A percentile compares a stretch with the other conserved stretches of the same genome.
Conservation (phyloP, 2,888 invertebrate genomes). For the Chloromyia formosa region DNA sequence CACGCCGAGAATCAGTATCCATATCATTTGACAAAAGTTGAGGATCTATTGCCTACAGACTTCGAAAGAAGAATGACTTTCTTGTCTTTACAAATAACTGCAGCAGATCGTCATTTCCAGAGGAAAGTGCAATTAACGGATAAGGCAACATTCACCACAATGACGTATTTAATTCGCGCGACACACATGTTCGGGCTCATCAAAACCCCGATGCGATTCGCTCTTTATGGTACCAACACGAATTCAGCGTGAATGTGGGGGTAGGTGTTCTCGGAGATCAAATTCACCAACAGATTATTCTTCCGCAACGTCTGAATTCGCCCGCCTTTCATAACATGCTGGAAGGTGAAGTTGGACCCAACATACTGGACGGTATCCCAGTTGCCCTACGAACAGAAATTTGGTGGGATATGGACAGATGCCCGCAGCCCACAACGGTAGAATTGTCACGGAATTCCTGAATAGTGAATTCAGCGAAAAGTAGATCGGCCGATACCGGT, state of each 20-base stretch:
- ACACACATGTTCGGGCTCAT: too few species aligned
- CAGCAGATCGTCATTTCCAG: too few species aligned
- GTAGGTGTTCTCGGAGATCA: neutral
- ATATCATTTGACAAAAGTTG: neutral
- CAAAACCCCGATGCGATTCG: too few species aligned
- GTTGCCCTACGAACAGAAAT: neutral
- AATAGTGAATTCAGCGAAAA: neutral
- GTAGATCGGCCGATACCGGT: neutral
- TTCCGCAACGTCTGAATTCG: neutral
- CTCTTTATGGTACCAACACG: neutral
- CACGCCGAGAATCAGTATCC: neutral
- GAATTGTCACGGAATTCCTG: neutral
- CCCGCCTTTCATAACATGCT: neutral
- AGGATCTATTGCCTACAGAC: neutral
- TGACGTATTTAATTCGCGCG: too few species aligned
- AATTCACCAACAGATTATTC: neutral
- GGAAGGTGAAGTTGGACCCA: too few species aligned
- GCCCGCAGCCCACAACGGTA: neutral
- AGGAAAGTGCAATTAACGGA: too few species aligned
- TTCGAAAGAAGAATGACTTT: neutral
- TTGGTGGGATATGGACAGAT: neutral
- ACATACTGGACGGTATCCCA: neutral
- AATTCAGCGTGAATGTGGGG: neutral
- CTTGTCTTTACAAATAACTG: neutral
- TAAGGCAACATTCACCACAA: too few species aligned